A percentile compares a stretch with the other conserved stretches of the same genome.
Evolutionary conservation across 1,140 invertebrate genomes (phyloP).

Genomic region (Bilobella aurantiaca): DNA sequence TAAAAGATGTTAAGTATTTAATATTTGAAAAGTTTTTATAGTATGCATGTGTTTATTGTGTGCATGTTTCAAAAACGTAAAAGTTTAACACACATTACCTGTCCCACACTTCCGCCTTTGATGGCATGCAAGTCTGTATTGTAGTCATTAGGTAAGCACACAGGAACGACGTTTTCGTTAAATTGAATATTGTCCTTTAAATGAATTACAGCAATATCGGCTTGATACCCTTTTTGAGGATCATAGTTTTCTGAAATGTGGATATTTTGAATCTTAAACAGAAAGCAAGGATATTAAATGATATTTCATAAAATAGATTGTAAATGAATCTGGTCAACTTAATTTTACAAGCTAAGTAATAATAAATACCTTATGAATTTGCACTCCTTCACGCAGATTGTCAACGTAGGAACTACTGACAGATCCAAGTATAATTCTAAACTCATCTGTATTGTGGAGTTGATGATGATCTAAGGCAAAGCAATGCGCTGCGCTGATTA

Average conservation of each 20-base stretch:
- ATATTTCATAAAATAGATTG: too few relatives aligned
- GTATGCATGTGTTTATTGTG: too few relatives aligned
- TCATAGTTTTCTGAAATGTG: slow-evolving; percentile 8
- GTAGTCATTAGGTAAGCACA: slow-evolving; percentile 10
- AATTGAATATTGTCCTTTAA: neutral
- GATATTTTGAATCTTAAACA: neutral
- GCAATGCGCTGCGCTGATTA: neutral
- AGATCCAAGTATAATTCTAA: neutral
- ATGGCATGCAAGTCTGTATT: slow-evolving; percentile 1
- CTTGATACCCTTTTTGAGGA: slow-evolving; percentile 2
- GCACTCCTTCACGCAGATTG: neutral
- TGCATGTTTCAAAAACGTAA: too few relatives aligned
- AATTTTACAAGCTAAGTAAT: too few relatives aligned
- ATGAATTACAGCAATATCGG: slow-evolving; percentile 1
- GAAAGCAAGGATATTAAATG: too few relatives aligned
- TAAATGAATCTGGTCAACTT: neutral
- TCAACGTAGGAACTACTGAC: neutral
- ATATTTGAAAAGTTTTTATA: too few relatives aligned
- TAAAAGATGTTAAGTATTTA: too few relatives aligned
- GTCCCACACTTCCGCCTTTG: neutral
- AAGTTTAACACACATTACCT: neutral
- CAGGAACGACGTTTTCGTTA: slow-evolving; percentile 1
- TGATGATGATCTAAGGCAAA: neutral
- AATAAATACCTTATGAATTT: neutral
- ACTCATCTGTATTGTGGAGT: neutral